Evolutionary conservation across 2,797 vertebrate species (phyloP).

Genomic region (Avahi laniger): DNA sequence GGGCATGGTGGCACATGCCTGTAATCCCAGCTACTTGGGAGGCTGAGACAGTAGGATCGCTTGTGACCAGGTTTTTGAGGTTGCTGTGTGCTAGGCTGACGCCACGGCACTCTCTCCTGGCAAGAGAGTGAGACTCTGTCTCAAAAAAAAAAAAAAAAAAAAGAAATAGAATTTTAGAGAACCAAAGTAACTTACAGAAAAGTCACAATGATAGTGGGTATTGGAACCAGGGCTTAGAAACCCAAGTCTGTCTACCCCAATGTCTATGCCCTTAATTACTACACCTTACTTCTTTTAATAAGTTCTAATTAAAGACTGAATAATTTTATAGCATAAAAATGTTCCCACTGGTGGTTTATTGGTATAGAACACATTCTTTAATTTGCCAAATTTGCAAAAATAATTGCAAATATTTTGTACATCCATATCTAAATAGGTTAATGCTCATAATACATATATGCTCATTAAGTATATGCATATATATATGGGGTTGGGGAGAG

Average conservation of each 20-base stretch:
- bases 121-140: too few species aligned
- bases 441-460: not conserved
- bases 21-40: too few species aligned
- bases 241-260: not conserved
- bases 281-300: not conserved
- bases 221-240: not conserved
- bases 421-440: not conserved
- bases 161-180: not conserved
- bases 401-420: not conserved
- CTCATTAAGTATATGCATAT: not conserved
- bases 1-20: too few species aligned
- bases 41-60: too few species aligned
- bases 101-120: too few species aligned
- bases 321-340: not conserved
- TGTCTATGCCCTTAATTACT: not conserved
- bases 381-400: not conserved
- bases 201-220: not conserved
- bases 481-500: not conserved
- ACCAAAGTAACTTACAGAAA: not conserved
- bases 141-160: too few species aligned
- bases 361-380: not conserved
- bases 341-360: not conserved
- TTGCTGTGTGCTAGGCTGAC: too few species aligned
- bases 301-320: slow-evolving; percentile 4
- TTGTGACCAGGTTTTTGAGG: too few species aligned